A percentile compares a stretch with the other conserved stretches of the same genome.
phyloP scores from a whole-genome alignment of 1,140 invertebrate species.

The Sinella curviseta region DNA sequence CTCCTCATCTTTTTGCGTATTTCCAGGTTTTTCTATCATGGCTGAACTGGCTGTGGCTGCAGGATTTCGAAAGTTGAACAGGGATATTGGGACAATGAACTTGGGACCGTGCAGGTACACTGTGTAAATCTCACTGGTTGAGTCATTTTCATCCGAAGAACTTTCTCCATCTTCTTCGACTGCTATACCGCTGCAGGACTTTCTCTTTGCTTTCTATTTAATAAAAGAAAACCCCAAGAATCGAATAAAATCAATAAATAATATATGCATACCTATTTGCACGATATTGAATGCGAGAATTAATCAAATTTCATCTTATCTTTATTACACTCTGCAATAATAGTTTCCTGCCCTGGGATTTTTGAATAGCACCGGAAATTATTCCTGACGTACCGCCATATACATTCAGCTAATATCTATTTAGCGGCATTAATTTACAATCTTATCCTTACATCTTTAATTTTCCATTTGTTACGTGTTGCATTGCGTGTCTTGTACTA shows the following conservation, averaged over 20 bases:
- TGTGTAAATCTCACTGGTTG: slow-evolving; percentile 44
- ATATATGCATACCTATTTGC: neutral
- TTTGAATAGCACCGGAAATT: too few species aligned
- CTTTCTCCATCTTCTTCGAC: neutral
- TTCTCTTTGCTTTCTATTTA: neutral
- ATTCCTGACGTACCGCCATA: too few species aligned
- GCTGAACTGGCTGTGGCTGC: neutral
- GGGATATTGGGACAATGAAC: slow-evolving; percentile 46
- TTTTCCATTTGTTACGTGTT: too few species aligned
- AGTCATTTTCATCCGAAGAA: slow-evolving; percentile 41
- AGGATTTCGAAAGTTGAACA: slow-evolving; percentile 36
- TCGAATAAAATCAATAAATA: neutral
- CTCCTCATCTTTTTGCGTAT: neutral
- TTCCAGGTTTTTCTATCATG: neutral
- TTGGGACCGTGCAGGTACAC: slow-evolving; percentile 42
- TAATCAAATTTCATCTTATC: too few species aligned
- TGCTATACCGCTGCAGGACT: too few species aligned
- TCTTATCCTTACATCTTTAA: too few species aligned
- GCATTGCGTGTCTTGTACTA: too few species aligned
- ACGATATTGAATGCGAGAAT: too few species aligned
- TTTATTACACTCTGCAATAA: too few species aligned
- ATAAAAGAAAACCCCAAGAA: neutral
- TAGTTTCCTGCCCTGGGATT: too few species aligned
- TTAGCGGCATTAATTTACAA: too few species aligned
- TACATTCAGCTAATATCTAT: too few species aligned